Evolutionary conservation across 2,797 vertebrate species (phyloP).

Genomic region (Macrochelys suwanniensis): DNA sequence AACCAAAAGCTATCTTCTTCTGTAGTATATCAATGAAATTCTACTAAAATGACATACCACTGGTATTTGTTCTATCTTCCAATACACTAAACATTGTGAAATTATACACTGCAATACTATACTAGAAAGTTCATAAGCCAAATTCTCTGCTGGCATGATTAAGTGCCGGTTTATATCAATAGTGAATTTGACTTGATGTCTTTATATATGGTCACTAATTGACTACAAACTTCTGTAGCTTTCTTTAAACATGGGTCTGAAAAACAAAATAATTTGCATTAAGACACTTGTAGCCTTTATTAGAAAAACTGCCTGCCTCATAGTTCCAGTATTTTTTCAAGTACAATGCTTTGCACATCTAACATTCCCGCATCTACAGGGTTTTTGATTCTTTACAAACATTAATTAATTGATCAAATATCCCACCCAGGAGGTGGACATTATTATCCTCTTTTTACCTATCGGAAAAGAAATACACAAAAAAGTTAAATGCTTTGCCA

Average conservation of each 20-base stretch:
- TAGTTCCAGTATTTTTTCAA: not conserved
- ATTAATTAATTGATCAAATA: not conserved
- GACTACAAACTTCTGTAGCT: too few relatives aligned
- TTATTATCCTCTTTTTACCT: not conserved
- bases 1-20: not conserved
- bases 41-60: accelerated
- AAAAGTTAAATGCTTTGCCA: not conserved
- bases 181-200: accelerated
- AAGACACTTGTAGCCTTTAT: not conserved
- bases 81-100: accelerated
- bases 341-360: not conserved
- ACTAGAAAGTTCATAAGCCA: accelerated
- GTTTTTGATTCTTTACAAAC: not conserved
- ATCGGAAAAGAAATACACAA: not conserved
- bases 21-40: accelerated
- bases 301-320: not conserved
- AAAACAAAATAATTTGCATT: not conserved
- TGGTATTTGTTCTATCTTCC: accelerated
- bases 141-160: accelerated
- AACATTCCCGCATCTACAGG: not conserved
- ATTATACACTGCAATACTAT: accelerated
- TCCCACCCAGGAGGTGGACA: not conserved
- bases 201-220: not conserved
- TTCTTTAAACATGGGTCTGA: not conserved
- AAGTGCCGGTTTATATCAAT: accelerated